Evolutionary conservation across 2,113 vertebrate genomes (phyloP), one percentile per base, ranked within the genome.

Genomic region (Lichenostomus cassidix): DNA sequence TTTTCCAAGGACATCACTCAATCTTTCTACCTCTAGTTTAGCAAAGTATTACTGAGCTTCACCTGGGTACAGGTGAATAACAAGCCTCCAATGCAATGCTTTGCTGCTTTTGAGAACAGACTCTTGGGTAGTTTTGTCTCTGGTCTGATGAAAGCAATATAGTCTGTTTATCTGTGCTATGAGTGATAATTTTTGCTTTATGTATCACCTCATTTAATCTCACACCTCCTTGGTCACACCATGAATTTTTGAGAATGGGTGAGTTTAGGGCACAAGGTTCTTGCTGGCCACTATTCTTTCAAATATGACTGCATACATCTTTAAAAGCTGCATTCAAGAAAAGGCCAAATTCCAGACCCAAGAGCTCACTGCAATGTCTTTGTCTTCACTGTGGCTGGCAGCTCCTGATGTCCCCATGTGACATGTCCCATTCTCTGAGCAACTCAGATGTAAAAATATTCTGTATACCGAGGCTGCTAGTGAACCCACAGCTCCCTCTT

Each of bases 381-480:
- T 52, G 10, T 56, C 65, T 87, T 79, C 29, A 6, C 20, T 46
- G n/a, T 7, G 3, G n/a, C 85, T 79, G 82, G 58, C 49, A 79
- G 39, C 52, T 71, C n/a, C 25, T 63, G 41, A 27, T 2, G 4
- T 42, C 10, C 0, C 2, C 37, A 13, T 2, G 3, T 70, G 67
- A 18, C 5, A 1, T 33, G 24, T 63, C 21, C 16, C 27, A 11
- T 74, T 70, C 73, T 82, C 41, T 75, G 82, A 37, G n/a, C n/a
- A 52, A 62, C 15, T 58, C 5, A 39, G 44, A 39, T 35, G 33
- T 35, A 37, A 89, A 65, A 55, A 39, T 63, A 33, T 19, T 50
- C 58, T 29, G 2, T 50, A 17, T 5, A 35, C 17, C 0, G 0
- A 73, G 41, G 22, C 4, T n/a, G 13, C 6, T 42, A 23, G 71